Evolutionary conservation across 2,113 vertebrate species (phyloP).

Genomic region (Sisor rabdophorus): DNA sequence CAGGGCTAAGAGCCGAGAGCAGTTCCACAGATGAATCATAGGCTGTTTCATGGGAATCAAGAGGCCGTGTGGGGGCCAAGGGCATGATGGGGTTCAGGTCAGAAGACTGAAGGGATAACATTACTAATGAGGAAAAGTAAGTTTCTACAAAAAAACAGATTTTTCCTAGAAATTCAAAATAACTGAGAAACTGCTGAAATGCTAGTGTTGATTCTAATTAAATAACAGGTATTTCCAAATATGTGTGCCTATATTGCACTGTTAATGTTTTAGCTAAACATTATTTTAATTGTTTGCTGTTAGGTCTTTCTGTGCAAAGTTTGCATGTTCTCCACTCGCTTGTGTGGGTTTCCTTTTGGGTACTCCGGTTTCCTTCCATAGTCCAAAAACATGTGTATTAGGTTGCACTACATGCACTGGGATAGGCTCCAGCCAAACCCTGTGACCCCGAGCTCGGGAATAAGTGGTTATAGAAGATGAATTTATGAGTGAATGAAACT

Average conservation of each 20-base stretch:
- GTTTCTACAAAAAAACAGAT: slow-evolving; percentile 18
- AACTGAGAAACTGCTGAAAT: not conserved
- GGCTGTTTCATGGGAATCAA: slow-evolving; percentile 49
- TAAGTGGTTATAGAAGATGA: too few species aligned
- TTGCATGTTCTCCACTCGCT: too few species aligned
- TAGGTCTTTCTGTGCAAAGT: too few species aligned
- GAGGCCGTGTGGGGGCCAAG: slow-evolving; percentile 51
- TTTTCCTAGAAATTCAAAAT: slow-evolving; percentile 11
- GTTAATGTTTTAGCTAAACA: not conserved
- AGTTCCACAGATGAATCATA: slow-evolving; percentile 75
- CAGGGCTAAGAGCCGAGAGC: slow-evolving; percentile 80
- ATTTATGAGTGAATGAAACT: not conserved
- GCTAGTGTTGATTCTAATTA: not conserved
- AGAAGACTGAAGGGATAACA: slow-evolving; percentile 64
- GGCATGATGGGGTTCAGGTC: slow-evolving; percentile 65
- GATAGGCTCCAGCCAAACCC: too few species aligned
- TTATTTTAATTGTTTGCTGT: not conserved
- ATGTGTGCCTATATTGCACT: not conserved
- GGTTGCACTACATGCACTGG: too few species aligned
- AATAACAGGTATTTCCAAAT: not conserved
- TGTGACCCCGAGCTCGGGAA: too few species aligned
- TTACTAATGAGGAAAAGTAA: slow-evolving; percentile 31
- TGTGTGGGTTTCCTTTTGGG: too few species aligned
- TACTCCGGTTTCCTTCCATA: too few species aligned
- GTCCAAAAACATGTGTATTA: too few species aligned